Evolutionary conservation across 2,888 invertebrate species (phyloP), one percentile per base, ranked within the genome.

Genomic region (Junonia oenone): DNA sequence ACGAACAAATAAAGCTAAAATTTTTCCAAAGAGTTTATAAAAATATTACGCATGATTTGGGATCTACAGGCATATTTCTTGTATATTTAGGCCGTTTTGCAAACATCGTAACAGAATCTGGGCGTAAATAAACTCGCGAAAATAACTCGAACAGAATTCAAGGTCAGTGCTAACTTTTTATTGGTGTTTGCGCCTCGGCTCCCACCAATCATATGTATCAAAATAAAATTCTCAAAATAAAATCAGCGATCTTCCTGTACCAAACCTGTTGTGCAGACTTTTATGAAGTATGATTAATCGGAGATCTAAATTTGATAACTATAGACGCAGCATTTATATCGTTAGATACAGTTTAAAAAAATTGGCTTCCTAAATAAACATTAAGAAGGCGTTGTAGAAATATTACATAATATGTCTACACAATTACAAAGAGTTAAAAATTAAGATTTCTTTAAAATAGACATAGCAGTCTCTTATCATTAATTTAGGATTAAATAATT

Each of bases 51-150:
- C 17, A 17, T n/a, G n/a, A 40, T 17, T 19, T 19, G 17, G 11
- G 11, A 11, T 27, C 35, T 35, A 1, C 6, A 35, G 14, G 2
- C 17, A 45, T 26, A 35, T 26, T 26, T 22, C n/a, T 31, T 45
- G 9, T 51, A 13, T 52, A 37, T 47, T 15, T n/a, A 38, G 22
- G 22, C 50, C 33, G 40, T 55, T 43, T 51, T 55, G 47, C 40
- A 17, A 46, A 49, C 38, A 33, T 22, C 45, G 55, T 60, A 56
- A 49, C 35, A 31, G 51, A 48, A 52, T 45, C 31, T 13, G 48
- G 11, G 45, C 51, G 57, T 48, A 55, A 60, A 49, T 54, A 56
- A 50, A 45, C 27, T 27, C 45, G 54, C 57, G 33, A 60, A 60
- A 54, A 56, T 54, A 50, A 31, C 52, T 45, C 51, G 37, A 48